A percentile compares a stretch with the other conserved stretches of the same genome.
Conservation (phyloP, 2,888 invertebrate genomes). For the Scaptomyza caliginosa region DNA sequence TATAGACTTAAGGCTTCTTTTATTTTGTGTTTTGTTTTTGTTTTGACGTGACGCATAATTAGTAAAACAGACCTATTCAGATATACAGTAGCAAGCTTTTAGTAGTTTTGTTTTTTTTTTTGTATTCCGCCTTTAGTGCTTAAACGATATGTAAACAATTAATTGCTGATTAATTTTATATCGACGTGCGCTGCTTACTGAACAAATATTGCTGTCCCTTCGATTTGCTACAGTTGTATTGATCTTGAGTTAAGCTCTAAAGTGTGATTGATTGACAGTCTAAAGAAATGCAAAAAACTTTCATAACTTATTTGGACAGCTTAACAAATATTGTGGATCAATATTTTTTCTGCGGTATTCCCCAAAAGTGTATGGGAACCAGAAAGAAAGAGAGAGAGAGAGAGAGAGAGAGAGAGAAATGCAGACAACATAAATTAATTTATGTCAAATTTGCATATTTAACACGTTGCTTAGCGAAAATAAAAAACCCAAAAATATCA, state of each 20-base stretch:
- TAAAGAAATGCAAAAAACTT: not conserved
- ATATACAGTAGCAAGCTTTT: conserved; percentile 55
- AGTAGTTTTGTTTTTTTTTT: not conserved
- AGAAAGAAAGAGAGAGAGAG: too few relatives aligned
- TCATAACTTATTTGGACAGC: not conserved
- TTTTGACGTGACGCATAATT: conserved; percentile 72
- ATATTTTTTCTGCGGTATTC: conserved; percentile 49
- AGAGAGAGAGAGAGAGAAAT: conserved; percentile 47
- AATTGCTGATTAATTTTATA: conserved; percentile 68
- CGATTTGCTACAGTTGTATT: not conserved
- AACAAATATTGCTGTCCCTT: not conserved
- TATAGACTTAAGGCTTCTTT: conserved; percentile 62
- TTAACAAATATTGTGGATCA: conserved; percentile 7
- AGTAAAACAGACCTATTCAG: conserved; percentile 39
- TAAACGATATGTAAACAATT: conserved; percentile 60
- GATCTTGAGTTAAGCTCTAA: not conserved
- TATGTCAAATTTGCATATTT: conserved; percentile 67
- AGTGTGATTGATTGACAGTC: not conserved
- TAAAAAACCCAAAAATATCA: conserved; percentile 48
- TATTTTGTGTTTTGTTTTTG: conserved; percentile 33
- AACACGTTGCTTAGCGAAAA: conserved; percentile 40
- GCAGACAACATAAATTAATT: conserved; percentile 59
- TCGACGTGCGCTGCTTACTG: conserved; percentile 46
- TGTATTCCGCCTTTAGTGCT: conserved; percentile 19
- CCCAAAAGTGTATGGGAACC: conserved; percentile 45